Conservation (phyloP, 2,888 invertebrate species). For the Hipparchia sbordonii region DNA sequence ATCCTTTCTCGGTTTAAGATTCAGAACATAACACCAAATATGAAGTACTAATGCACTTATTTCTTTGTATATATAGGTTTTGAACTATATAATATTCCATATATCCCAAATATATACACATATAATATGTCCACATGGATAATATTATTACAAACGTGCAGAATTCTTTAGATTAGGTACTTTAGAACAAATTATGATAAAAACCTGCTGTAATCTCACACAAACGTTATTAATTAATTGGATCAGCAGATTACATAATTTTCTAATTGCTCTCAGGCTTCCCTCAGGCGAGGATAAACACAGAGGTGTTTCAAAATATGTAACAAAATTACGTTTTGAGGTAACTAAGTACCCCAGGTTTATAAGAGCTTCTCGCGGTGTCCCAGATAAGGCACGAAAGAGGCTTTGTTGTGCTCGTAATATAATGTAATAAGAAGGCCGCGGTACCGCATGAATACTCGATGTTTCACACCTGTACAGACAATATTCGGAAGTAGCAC, state of each 20-base stretch:
- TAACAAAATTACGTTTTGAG: neutral
- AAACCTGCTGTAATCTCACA: no score
- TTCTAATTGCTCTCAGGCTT: no score
- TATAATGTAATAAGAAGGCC: neutral
- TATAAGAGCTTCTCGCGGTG: neutral
- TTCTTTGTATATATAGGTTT: neutral
- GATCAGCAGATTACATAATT: no score
- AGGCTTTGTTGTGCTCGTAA: neutral
- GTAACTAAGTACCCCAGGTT: neutral
- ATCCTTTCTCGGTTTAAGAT: conserved; percentile 52
- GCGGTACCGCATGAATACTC: neutral
- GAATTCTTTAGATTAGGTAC: no score
- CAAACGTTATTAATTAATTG: no score
- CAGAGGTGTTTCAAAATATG: neutral
- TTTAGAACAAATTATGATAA: no score
- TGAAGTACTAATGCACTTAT: conserved; percentile 40
- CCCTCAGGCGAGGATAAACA: no score
- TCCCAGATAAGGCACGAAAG: neutral
- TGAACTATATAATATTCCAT: no score
- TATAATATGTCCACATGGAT: no score
- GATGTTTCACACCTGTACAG: neutral
- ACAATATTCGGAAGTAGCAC: neutral
- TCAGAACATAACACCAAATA: conserved; percentile 50
- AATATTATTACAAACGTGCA: no score
- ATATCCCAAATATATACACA: no score